Evolutionary conservation across 2,797 vertebrate species (phyloP), one percentile per base, ranked within the genome.

Genomic region (Peromyscus melanophrys): DNA sequence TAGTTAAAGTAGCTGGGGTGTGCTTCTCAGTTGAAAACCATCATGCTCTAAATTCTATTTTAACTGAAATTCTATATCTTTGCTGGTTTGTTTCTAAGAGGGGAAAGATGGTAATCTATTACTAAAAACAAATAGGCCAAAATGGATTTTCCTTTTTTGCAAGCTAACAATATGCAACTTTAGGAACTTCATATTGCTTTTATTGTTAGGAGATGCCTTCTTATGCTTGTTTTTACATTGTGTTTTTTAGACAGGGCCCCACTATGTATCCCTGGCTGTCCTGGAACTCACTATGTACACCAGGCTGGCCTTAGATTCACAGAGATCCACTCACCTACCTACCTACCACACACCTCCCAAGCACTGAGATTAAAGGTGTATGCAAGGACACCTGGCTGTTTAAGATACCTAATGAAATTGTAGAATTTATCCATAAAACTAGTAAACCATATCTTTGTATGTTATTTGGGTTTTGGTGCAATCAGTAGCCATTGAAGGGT

Each of bases 121-220:
- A 90, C 37, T 23, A 71, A 92, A 97, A 95, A 27, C n/a, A 95
- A 65, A 73, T 23, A 78, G 31, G 59, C 69, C 73, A 85, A 86
- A 94, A 71, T 63, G 2, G 40, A 27, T 89, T 95, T 89, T 92
- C 46, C 71, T 97, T 78, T 63, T 49, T 90, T 37, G 7, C 25
- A 90, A 77, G 34, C 23, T 52, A 34, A 80, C 23, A 95, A 46
- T 90, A 77, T 49, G 6, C 25, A 91, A 49, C 13, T 96, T 82
- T 92, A 55, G 73, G 59, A 92, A 94, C 80, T 89, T 75, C 69
- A 71, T 40, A 75, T 90, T 93, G 37, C 40, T 95, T 92, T 94
- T 34, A 84, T 0, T 90, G 23, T 87, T 90, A 96, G 78, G 61
- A 88, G n/a, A 88, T 88, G 29, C 55, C 25, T 61, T 86, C 83